Base-by-base conservation (phyloP, 2,797 vertebrate species). In the Macroramphosus scolopax region DNA sequence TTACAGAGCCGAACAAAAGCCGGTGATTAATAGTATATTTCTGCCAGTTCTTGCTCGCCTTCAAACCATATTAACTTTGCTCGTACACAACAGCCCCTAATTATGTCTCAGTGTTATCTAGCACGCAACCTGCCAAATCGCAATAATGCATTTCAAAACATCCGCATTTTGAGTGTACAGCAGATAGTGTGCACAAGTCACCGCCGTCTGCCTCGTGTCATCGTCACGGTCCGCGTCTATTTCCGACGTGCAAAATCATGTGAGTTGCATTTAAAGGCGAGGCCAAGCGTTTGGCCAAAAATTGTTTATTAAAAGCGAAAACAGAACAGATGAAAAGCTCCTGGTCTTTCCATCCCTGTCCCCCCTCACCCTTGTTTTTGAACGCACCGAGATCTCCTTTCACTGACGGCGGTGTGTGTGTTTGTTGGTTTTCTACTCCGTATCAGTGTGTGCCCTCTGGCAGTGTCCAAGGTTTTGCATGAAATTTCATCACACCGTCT, bases 61-160 rank as follows among this genome's bases (percentile, higher is more conserved):
- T 82, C 77, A 84, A 86, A 87, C 70, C 79, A 85, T 81, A 87
- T 89, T 84, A 88, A 85, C 75, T 88, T 87, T 83, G 68, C 77
- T 61, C 53, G 68, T n/a, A n/a, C 79, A 81, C 75, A 81, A 85
- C 73, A 77, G 77, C 53, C 46, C 52, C 66, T 80, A 84, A 87
- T 89, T 83, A 85, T 63, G 72, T 77, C 71, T 80, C 73, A 67
- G 54, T 84, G 69, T 78, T 81, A 69, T 87, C 74, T 61, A 44
- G 49, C 46, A 70, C 59, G 37, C 64, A 53, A 77, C 80, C 77
- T 81, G 82, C 77, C 87, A 84, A 80, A 75, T 51, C 17, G 52
- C 18, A 69, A 83, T 72, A 86, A 85, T 76, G 76, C 75, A 68
- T 80, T 70, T 80, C 71, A 79, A 82, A 81, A 75, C 66, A 77